These are phyloP conservation scores for Diaphora mendica DNA, from an alignment of 2,888 invertebrate genomes.

Conservation along the genomic window DNA sequence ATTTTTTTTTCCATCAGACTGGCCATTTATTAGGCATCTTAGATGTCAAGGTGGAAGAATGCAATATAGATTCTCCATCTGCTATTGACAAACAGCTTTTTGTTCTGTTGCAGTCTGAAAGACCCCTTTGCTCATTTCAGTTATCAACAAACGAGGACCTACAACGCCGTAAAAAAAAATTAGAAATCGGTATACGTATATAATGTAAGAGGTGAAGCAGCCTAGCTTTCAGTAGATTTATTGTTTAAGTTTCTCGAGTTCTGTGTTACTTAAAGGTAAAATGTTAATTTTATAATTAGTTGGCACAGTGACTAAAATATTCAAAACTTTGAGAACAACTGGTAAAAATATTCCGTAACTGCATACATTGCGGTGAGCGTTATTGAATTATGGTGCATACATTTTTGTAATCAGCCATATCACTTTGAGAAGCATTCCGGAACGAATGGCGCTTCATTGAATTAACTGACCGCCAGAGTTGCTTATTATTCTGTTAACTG, in stretches of 20 bases:
- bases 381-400: slow-evolving; percentile 59
- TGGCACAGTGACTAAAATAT: slow-evolving; percentile 6
- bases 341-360: slow-evolving; percentile 22
- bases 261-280: not conserved
- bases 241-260: not conserved
- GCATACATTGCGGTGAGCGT: slow-evolving; percentile 39
- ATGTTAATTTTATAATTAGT: not conserved
- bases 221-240: not conserved
- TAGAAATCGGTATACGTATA: not conserved
- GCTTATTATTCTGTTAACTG: slow-evolving; percentile 17
- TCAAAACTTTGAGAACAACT: slow-evolving; percentile 35
- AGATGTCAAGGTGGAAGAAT: no score
- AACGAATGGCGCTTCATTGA: slow-evolving; percentile 55
- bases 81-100: no score
- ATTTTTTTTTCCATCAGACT: no score
- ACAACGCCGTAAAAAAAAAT: not conserved
- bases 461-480: slow-evolving; percentile 51
- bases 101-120: no score
- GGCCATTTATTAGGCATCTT: no score
- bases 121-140: no score
- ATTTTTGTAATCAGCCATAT: slow-evolving; percentile 66
- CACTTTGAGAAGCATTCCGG: slow-evolving; percentile 49
- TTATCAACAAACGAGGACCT: not conserved
- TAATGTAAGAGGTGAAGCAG: not conserved
- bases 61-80: no score